Evolutionary conservation across 2,113 vertebrate species (phyloP), one percentile per base, ranked within the genome.

Genomic region (Octodon degus): DNA sequence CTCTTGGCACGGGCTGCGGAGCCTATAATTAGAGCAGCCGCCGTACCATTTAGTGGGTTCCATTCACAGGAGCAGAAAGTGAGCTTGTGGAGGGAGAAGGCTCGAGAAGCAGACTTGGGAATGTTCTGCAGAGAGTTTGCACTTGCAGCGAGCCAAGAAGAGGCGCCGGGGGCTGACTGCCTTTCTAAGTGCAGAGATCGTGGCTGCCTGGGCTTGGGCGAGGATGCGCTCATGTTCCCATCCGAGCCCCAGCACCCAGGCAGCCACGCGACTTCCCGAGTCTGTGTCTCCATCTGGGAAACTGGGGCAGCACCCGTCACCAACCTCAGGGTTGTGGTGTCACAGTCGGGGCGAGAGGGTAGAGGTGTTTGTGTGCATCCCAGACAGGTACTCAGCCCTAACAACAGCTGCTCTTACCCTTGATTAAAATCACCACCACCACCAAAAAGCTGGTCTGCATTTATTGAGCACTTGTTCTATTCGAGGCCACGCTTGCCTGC

Each of bases 21-120:
- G 97, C 97, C 96, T 98, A 97, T 97, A 98, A 98, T 98, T 98
- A 98, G 98, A 98, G 98, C 98, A 98, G 98, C 98, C 98, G 97
- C 98, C 97, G 19, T 98, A 92, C 98, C 98, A 98, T 97, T 98
- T 98, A 98, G 98, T 89, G 97, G 88, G 91, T 97, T 98, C 94
- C 98, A 91, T 97, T 96, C 98, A 37, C 97, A 97, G 50, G 76
- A 83, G 63, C 93, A 88, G 97, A 97, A 96, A 96, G 90, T 0
- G 88, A 0, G 20, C 95, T 94, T 43, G 94, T 72, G n/a, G 30
- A 84, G 90, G 86, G 53, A 72, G 90, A 72, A 4, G 84, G 87
- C 86, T 94, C 12, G 53, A 93, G 96, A 86, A 65, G 89, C 94
- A 87, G 74, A 74, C 74, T 67, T 34, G 91, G 87, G 96, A 43